Conservation (phyloP, 1,140 invertebrate genomes). For the Muscidifurax raptorellus region DNA sequence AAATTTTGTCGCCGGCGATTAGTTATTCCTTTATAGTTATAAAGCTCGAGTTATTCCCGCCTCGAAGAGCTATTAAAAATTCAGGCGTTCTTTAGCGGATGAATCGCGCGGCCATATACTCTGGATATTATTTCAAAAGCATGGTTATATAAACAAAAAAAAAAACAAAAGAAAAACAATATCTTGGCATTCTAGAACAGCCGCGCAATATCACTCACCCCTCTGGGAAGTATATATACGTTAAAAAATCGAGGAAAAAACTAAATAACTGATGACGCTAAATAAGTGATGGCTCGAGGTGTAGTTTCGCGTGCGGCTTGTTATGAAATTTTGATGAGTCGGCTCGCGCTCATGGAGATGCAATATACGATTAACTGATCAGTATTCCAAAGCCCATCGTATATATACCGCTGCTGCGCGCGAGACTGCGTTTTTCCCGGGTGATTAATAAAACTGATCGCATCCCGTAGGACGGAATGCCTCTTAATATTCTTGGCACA, state of each 20-base stretch:
- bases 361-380: constrained; percentile 56
- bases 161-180: background rate
- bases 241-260: background rate
- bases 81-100: no score
- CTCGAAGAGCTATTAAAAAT: no score
- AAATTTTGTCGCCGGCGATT: no score
- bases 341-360: constrained; percentile 18
- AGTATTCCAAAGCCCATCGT: constrained; percentile 54
- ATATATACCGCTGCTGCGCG: background rate
- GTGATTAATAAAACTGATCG: constrained; percentile 57
- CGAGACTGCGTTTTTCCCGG: constrained; percentile 6
- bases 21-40: no score
- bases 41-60: no score
- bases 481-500: constrained; percentile 55
- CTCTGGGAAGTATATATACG: background rate
- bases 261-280: background rate
- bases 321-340: constrained; percentile 59
- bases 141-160: no score
- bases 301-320: constrained; percentile 16
- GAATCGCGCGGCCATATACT: no score
- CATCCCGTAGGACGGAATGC: constrained; percentile 45
- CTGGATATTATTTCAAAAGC: background rate
- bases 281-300: constrained; percentile 5
- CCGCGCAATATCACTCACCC: background rate
- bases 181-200: background rate